Evolutionary conservation across 2,888 invertebrate species (phyloP), one percentile per base, ranked within the genome.

Genomic region (Mythimna vitellina): DNA sequence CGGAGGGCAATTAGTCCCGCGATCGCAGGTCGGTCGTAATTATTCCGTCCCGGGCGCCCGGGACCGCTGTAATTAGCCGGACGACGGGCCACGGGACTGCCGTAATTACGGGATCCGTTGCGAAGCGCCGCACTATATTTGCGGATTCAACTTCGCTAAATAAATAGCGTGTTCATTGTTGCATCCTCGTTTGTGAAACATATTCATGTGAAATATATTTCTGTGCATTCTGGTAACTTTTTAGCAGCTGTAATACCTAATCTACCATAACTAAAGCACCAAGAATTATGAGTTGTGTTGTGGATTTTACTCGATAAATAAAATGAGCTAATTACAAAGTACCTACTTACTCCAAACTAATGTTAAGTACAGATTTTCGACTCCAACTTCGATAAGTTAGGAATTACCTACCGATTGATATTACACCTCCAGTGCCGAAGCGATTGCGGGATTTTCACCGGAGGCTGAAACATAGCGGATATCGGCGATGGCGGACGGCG

Each of bases 51-150:
- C 80, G 82, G 84, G 85, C 76, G 83, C 82, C 76, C 85, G 84
- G 84, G 83, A 79, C 83, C 80, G 80, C 86, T 78, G 83, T 83
- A 87, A 89, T 89, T 89, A 89, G 84, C 84, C 79, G 84, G 82
- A 84, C 83, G 80, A 56, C 76, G 80, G 78, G 77, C 81, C 82
- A 81, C 77, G 76, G 78, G 84, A 81, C 83, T 82, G 65, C 73
- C 65, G 86, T 89, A 88, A 89, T 89, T 87, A 88, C 85, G 81
- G 83, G 82, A 81, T 83, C 84, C 72, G 82, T 82, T 77, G 79
- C 80, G 67, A 82, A 74, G 65, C 80, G 81, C 69, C 73, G 62
- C 83, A 78, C 83, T 77, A 77, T 80, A 77, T 77, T 76, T 82
- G 71, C 70, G 82, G 65, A 80, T 78, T 84, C 71, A 75, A 78